These are phyloP conservation scores for Heterocephalus glaber DNA, from an alignment of 2,113 vertebrate species.

Conservation along the genomic window DNA sequence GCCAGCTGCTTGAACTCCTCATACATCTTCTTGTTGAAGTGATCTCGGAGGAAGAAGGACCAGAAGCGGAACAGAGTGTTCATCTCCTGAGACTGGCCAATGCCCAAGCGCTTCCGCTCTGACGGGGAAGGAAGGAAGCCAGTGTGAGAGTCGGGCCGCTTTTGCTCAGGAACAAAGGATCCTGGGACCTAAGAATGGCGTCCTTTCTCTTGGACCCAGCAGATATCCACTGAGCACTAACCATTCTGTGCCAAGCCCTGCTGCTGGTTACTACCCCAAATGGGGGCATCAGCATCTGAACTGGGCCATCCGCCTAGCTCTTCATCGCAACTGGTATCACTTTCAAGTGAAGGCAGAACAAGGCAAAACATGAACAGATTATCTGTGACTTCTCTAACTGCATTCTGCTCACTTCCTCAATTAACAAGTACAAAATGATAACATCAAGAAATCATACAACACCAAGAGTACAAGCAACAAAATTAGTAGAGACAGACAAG, in stretches of 20 bases:
- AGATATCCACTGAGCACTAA: not conserved
- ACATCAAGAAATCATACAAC: not conserved
- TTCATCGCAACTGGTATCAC: not conserved
- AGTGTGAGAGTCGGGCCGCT: not conserved
- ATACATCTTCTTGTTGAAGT: conserved; percentile 99
- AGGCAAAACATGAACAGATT: not conserved
- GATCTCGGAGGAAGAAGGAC: conserved; percentile 99
- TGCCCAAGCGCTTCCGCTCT: conserved; percentile 98
- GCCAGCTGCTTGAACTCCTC: conserved; percentile 97
- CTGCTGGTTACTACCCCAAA: not conserved
- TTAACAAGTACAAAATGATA: not conserved
- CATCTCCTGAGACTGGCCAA: conserved; percentile 99
- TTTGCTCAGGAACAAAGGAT: not conserved
- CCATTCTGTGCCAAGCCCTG: not conserved
- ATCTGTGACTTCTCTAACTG: not conserved
- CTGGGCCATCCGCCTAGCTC: not conserved
- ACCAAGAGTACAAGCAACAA: not conserved
- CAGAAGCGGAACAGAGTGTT: conserved; percentile 99
- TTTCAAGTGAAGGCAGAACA: not conserved
- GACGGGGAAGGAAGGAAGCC: conserved; percentile 1
- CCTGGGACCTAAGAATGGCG: not conserved
- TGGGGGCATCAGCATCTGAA: not conserved
- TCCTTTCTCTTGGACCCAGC: not conserved
- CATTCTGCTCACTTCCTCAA: not conserved
- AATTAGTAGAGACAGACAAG: not conserved